These are phyloP conservation scores for Oppia nitens DNA, from an alignment of 1,140 invertebrate species.

Conservation along the genomic window DNA sequence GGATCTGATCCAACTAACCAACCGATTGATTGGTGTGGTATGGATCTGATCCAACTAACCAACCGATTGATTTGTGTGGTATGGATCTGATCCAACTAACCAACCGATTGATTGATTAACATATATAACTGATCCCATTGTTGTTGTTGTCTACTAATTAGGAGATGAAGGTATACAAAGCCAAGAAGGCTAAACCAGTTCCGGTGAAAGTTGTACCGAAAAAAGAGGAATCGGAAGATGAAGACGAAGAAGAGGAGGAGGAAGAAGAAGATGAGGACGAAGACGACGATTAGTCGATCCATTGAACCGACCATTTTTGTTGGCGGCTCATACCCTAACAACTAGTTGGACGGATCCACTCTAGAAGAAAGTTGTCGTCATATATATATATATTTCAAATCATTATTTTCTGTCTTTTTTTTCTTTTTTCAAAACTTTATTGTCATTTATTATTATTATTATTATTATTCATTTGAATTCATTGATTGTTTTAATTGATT, in stretches of 20 bases:
- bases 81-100: too few species aligned
- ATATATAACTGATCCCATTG: not conserved
- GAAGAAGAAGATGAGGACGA: slow-evolving; percentile 24
- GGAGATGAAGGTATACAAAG: slow-evolving; percentile 23
- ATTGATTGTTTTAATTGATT: not conserved
- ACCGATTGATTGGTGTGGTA: too few species aligned
- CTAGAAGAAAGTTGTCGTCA: not conserved
- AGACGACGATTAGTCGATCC: slow-evolving; percentile 6
- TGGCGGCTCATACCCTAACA: not conserved
- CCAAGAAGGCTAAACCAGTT: slow-evolving; percentile 42
- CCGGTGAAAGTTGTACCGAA: slow-evolving; percentile 23
- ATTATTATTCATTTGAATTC: too few species aligned
- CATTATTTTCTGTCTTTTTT: not conserved
- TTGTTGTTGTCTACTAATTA: slow-evolving; percentile 13
- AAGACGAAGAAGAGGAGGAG: slow-evolving; percentile 21
- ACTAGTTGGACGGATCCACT: not conserved
- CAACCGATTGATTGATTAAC: too few species aligned
- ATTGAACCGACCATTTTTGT: not conserved
- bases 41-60: too few species aligned
- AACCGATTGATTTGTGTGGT: too few species aligned
- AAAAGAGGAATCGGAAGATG: slow-evolving; percentile 18
- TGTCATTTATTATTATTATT: too few species aligned
- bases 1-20: too few species aligned
- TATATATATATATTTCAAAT: not conserved
- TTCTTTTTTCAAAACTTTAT: too few species aligned